phyloP scores from a whole-genome alignment of 1,140 invertebrate genomes.

The Heliconius eleuchia region DNA sequence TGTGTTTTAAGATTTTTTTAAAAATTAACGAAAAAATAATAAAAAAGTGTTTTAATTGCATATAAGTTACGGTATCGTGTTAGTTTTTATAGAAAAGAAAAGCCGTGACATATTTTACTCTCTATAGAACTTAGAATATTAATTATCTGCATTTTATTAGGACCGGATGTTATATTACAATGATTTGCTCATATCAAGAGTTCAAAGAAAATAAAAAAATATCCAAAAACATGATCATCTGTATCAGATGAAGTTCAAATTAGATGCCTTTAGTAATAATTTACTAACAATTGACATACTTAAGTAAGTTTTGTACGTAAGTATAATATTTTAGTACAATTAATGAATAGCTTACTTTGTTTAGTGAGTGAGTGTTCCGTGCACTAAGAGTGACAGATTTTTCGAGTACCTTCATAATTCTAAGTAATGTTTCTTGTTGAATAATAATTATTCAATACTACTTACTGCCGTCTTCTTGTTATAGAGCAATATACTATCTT shows the following conservation, averaged over 20 bases:
- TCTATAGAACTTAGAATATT: conserved; percentile 16
- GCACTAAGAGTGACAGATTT: conserved; percentile 49
- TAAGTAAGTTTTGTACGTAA: conserved; percentile 64
- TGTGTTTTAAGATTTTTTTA: not conserved
- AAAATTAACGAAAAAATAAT: not conserved
- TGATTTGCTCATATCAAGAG: conserved; percentile 66
- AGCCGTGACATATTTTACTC: conserved; percentile 17
- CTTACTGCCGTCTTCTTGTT: not conserved
- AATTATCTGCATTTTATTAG: conserved; percentile 35
- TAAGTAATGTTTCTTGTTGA: conserved; percentile 8
- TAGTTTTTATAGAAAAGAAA: conserved; percentile 12
- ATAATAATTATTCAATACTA: not conserved
- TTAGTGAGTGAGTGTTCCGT: conserved; percentile 58
- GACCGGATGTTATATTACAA: conserved; percentile 37
- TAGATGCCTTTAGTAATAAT: conserved; percentile 67
- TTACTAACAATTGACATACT: conserved; percentile 71
- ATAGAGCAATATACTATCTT: not conserved
- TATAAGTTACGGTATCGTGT: not conserved
- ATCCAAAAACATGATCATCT: conserved; percentile 70
- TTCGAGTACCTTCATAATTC: conserved; percentile 40
- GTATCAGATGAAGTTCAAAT: conserved; percentile 80
- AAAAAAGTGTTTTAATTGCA: not conserved
- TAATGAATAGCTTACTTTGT: conserved; percentile 63
- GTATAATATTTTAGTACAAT: conserved; percentile 80
- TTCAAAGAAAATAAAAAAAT: conserved; percentile 56